phyloP scores from a whole-genome alignment of 2,797 vertebrate species.

The Malurus leucopterus region DNA sequence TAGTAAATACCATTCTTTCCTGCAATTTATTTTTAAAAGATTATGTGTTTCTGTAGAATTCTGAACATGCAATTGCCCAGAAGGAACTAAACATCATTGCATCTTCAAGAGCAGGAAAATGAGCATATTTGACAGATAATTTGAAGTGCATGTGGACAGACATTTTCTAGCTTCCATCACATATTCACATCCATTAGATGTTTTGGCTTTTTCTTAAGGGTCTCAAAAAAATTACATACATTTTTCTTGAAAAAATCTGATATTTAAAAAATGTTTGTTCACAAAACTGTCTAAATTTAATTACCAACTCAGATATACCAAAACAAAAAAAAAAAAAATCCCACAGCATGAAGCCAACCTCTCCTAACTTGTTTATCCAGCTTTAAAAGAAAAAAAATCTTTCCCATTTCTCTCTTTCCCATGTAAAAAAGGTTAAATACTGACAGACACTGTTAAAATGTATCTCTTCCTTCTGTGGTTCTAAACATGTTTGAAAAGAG shows the following conservation, averaged over 20 bases:
- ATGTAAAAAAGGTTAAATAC: not conserved
- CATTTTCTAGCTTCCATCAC: not conserved
- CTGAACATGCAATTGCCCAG: not conserved
- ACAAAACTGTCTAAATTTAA: not conserved
- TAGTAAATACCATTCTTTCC: not conserved
- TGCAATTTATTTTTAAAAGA: not conserved
- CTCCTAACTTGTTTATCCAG: slow-evolving; percentile 35
- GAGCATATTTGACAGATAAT: not conserved
- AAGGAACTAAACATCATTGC: not conserved
- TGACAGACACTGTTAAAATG: not conserved
- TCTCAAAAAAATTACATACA: not conserved
- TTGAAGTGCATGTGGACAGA: not conserved
- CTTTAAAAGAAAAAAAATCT: not conserved
- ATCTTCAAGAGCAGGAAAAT: not conserved
- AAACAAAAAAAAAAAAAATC: not conserved
- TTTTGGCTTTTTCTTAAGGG: not conserved
- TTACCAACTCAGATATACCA: not conserved
- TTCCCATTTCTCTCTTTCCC: not conserved
- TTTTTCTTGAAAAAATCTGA: not conserved
- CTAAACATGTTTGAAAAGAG: not conserved
- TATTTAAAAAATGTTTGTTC: not conserved
- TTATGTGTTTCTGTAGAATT: not conserved
- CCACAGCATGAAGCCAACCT: not conserved
- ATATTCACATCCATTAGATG: not conserved
- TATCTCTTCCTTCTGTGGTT: not conserved